A percentile compares a stretch with the other conserved stretches of the same genome.
These are phyloP conservation scores for Galemys pyrenaicus DNA, from an alignment of 2,113 vertebrate species.

Conservation along the genomic window DNA sequence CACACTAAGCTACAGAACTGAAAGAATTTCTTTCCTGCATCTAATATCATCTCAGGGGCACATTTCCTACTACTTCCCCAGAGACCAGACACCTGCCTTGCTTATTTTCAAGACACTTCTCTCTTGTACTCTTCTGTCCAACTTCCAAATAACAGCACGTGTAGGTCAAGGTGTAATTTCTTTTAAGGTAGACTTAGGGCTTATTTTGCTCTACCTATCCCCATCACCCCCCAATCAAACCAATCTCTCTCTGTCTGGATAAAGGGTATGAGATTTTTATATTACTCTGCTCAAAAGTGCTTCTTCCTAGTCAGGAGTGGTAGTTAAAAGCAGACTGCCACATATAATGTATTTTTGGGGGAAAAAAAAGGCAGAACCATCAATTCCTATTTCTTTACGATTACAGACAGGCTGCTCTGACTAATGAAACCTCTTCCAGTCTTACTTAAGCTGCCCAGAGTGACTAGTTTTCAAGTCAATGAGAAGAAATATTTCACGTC, in stretches of 20 bases:
- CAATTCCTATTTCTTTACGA: slow-evolving; percentile 70
- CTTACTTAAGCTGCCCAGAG: slow-evolving; percentile 70
- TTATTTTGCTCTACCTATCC: neutral
- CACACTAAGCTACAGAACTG: slow-evolving; percentile 33
- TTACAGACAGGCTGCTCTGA: slow-evolving; percentile 30
- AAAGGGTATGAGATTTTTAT: neutral
- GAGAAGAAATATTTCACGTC: slow-evolving; percentile 64
- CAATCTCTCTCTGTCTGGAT: neutral
- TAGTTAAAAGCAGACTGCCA: slow-evolving; percentile 6
- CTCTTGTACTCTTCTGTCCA: slow-evolving; percentile 28
- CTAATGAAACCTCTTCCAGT: slow-evolving; percentile 53
- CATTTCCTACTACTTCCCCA: slow-evolving; percentile 68
- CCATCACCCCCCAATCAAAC: neutral
- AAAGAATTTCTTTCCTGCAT: slow-evolving; percentile 60
- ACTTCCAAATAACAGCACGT: slow-evolving; percentile 25
- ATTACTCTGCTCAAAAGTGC: neutral
- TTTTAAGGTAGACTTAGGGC: neutral
- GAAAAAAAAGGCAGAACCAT: neutral
- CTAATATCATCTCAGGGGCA: slow-evolving; percentile 45
- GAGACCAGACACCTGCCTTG: slow-evolving; percentile 70
- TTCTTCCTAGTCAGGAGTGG: neutral
- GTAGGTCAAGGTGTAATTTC: neutral
- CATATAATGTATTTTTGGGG: neutral
- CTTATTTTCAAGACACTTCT: slow-evolving; percentile 51
- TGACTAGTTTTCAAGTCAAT: slow-evolving; percentile 71